Conservation (phyloP, 2,888 invertebrate genomes). For the Myopa testacea region DNA sequence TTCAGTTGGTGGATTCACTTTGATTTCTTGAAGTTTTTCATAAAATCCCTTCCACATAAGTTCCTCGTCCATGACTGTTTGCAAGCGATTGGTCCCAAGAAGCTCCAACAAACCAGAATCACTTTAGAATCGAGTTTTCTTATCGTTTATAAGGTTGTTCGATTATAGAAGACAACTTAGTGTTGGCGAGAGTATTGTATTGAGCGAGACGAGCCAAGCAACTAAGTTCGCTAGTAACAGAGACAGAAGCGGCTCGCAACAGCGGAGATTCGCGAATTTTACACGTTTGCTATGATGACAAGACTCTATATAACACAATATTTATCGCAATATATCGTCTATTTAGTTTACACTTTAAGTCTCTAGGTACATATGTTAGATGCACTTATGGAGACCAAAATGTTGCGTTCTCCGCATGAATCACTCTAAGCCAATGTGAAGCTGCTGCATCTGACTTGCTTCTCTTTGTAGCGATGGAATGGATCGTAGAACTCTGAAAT, state of each 20-base stretch:
- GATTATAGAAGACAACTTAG: not conserved
- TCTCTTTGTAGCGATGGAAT: not conserved
- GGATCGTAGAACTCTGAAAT: not conserved
- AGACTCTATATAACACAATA: not conserved
- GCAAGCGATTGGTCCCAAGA: not conserved
- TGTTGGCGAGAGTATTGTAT: not conserved
- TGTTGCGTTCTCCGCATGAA: not conserved
- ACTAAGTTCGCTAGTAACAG: not conserved
- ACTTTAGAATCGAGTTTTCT: not conserved
- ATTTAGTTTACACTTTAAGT: not conserved
- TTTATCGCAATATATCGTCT: not conserved
- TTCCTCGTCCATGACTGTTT: conserved; percentile 73
- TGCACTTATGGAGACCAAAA: not conserved
- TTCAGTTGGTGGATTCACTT: conserved; percentile 75
- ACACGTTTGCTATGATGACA: not conserved
- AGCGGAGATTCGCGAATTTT: conserved; percentile 1
- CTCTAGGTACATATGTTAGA: not conserved
- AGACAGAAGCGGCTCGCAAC: not conserved
- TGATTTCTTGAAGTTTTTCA: conserved; percentile 74
- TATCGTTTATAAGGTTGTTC: not conserved
- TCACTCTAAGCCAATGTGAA: not conserved
- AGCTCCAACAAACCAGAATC: not conserved
- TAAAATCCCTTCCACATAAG: conserved; percentile 83
- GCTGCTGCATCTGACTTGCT: not conserved
- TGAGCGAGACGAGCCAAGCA: not conserved